These are phyloP conservation scores for Melanostigma gelatinosum DNA, from an alignment of 2,113 vertebrate species.

Conservation along the genomic window DNA sequence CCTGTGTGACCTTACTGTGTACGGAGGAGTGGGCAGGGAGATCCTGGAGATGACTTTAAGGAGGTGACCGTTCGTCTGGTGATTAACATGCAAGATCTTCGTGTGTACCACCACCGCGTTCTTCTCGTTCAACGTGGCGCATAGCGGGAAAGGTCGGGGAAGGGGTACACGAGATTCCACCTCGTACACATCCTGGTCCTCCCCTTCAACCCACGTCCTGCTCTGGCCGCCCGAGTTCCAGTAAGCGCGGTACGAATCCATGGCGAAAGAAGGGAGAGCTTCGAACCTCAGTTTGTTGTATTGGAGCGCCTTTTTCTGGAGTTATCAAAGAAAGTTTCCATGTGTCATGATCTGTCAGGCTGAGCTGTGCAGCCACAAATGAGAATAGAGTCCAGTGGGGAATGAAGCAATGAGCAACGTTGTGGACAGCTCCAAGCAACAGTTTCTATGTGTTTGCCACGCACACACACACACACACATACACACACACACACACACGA, in stretches of 20 bases:
- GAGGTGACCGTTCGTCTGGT: conserved; percentile 88
- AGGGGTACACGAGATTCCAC: conserved; percentile 94
- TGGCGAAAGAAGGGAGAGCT: conserved; percentile 57
- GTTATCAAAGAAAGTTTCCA: conserved; percentile 41
- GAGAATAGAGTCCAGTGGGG: conserved; percentile 57
- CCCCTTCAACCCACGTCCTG: conserved; percentile 85
- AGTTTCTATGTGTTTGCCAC: conserved; percentile 68
- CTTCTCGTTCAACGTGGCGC: conserved; percentile 86
- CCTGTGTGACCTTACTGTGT: conserved; percentile 90
- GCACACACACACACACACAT: conserved; percentile 42
- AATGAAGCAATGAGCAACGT: conserved; percentile 34
- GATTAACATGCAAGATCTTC: conserved; percentile 90
- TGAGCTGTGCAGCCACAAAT: conserved; percentile 17
- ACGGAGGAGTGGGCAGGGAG: conserved; percentile 95
- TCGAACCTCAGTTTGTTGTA: background rate
- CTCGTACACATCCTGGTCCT: conserved; percentile 91
- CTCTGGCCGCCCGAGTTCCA: conserved; percentile 83
- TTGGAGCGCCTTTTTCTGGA: conserved; percentile 17
- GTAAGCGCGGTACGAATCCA: conserved; percentile 92
- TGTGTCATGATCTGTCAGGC: conserved; percentile 23
- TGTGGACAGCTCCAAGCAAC: conserved; percentile 68
- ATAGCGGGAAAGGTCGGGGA: conserved; percentile 90
- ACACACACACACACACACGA: conserved; percentile 42
- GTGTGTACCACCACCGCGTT: conserved; percentile 94
- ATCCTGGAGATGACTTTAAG: conserved; percentile 96